phyloP scores from a whole-genome alignment of 1,140 invertebrate species.

The Ips nitidus region DNA sequence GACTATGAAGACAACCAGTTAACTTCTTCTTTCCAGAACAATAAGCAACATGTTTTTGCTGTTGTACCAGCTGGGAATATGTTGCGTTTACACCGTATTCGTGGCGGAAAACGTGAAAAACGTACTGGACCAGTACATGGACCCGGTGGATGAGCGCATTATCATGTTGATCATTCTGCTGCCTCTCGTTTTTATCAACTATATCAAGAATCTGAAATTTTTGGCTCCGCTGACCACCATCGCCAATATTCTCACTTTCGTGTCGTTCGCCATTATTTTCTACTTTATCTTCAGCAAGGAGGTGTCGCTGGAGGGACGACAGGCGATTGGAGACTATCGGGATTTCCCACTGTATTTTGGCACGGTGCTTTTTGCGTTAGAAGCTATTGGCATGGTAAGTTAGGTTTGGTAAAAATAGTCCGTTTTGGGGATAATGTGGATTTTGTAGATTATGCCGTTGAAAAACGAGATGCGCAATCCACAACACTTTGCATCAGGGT shows the following conservation, averaged over 20 bases:
- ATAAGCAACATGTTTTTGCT: slow-evolving; percentile 70
- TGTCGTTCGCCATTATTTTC: slow-evolving; percentile 68
- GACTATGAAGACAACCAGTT: too few species aligned
- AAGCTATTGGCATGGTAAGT: slow-evolving; percentile 68
- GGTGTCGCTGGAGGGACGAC: slow-evolving; percentile 55
- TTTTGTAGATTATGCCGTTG: slow-evolving; percentile 73
- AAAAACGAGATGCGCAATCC: slow-evolving; percentile 86
- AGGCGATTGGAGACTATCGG: slow-evolving; percentile 54
- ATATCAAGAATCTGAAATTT: slow-evolving; percentile 70
- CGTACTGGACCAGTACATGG: slow-evolving; percentile 56
- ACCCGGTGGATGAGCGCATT: slow-evolving; percentile 55
- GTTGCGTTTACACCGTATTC: slow-evolving; percentile 87
- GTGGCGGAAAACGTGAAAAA: slow-evolving; percentile 71
- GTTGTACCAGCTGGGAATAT: slow-evolving; percentile 84
- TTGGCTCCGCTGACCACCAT: slow-evolving; percentile 73
- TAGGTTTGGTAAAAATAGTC: background rate
- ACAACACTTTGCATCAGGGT: slow-evolving; percentile 65
- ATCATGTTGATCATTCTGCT: slow-evolving; percentile 69
- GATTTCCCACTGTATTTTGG: slow-evolving; percentile 74
- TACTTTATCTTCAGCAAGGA: slow-evolving; percentile 65
- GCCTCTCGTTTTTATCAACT: slow-evolving; percentile 71
- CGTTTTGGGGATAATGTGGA: background rate
- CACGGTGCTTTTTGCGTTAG: slow-evolving; percentile 84
- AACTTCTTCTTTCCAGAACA: slow-evolving; percentile 51
- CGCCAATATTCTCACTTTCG: slow-evolving; percentile 68